Percentiles rank a stretch among this genome's conserved stretches.
Conservation (phyloP, 2,113 vertebrate genomes). For the Prolemur simus region DNA sequence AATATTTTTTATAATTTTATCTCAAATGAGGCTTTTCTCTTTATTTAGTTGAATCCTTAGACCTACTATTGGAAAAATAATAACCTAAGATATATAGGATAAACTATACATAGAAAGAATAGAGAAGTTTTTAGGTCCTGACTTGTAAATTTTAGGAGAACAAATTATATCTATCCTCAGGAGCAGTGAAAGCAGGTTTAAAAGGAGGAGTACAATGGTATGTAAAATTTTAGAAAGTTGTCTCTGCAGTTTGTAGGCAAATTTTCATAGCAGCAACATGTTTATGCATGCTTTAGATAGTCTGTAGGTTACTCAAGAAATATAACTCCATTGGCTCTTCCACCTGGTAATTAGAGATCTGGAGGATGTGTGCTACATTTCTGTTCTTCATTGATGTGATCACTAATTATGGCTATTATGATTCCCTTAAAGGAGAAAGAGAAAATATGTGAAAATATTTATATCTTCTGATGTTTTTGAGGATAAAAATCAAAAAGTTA, state of each 20-base stretch:
- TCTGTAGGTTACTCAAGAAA: background rate
- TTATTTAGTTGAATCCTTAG: background rate
- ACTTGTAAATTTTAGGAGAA: background rate
- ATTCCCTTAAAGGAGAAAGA: background rate
- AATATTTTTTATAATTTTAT: background rate
- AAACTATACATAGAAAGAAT: background rate
- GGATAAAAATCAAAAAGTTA: background rate
- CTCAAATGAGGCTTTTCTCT: background rate
- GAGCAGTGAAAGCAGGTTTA: background rate
- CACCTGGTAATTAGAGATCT: background rate
- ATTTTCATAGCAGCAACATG: background rate
- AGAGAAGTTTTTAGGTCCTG: background rate
- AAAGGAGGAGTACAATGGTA: background rate
- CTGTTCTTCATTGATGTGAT: background rate
- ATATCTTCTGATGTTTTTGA: background rate
- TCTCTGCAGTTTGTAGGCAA: background rate
- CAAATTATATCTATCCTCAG: background rate
- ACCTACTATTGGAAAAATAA: background rate
- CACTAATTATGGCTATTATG: background rate
- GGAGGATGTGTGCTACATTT: background rate
- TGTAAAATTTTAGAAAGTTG: background rate
- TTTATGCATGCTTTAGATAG: background rate
- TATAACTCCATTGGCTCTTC: background rate
- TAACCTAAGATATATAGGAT: background rate
- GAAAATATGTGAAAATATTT: background rate